phyloP scores from a whole-genome alignment of 2,113 vertebrate genomes.

The Enhydra lutris region DNA sequence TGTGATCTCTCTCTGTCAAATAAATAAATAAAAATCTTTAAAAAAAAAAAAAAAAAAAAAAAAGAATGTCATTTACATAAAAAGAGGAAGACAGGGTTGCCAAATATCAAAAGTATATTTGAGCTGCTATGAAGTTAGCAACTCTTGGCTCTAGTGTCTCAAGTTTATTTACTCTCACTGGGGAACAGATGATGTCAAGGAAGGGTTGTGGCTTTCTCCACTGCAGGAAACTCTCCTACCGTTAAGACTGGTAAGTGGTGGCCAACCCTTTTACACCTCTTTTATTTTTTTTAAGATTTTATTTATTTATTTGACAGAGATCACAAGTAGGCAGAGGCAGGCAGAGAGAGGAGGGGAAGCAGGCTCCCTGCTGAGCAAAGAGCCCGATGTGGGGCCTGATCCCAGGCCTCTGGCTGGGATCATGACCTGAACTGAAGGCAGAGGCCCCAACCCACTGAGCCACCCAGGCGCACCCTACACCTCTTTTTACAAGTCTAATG shows the following conservation, averaged over 20 bases:
- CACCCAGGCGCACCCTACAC: background rate
- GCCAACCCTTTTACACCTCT: background rate
- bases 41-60: no score
- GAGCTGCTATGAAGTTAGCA: background rate
- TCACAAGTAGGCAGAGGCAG: no score
- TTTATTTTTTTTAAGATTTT: background rate
- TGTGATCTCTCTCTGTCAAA: no score
- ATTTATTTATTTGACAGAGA: no score
- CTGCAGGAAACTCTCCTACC: background rate
- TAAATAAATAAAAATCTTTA: no score
- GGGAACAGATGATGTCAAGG: background rate
- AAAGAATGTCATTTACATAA: background rate
- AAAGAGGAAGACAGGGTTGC: background rate
- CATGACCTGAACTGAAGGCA: no score
- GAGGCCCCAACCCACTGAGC: no score
- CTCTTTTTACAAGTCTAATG: constrained; percentile 8
- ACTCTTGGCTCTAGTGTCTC: background rate
- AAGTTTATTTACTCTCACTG: background rate
- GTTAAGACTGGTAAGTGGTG: background rate
- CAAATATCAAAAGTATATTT: background rate
- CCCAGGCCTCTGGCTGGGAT: no score
- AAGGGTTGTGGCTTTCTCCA: background rate
- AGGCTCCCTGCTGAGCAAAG: no score
- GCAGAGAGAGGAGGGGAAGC: no score
- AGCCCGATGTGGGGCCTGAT: no score